phyloP scores from a whole-genome alignment of 2,797 vertebrate genomes.

The Myripristis jacobus region DNA sequence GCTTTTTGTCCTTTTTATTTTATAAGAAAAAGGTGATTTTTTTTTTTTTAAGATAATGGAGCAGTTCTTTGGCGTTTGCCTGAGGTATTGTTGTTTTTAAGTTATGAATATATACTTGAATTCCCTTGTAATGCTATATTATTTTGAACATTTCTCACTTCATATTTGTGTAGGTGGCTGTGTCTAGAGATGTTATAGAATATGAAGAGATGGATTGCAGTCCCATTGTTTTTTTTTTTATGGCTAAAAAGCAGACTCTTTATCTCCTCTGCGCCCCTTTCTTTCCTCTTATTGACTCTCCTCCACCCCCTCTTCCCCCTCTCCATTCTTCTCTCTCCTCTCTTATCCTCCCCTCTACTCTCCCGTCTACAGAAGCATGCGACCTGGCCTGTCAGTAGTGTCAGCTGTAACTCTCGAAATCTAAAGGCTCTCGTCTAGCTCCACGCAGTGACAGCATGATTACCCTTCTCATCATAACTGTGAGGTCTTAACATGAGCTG shows the following conservation, averaged over 20 bases:
- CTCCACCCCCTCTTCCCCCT: constrained; percentile 1
- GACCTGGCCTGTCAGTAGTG: constrained; percentile 70
- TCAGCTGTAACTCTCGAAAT: constrained; percentile 69
- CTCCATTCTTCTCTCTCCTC: constrained; percentile 1
- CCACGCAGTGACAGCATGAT: constrained; percentile 75
- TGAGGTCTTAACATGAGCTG: constrained; percentile 75
- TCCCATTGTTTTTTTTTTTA: not conserved
- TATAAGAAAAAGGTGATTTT: too few species aligned
- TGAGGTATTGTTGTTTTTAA: too few species aligned
- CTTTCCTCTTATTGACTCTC: not conserved
- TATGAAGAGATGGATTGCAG: not conserved
- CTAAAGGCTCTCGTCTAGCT: constrained; percentile 62
- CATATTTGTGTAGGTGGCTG: not conserved
- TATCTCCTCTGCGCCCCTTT: too few species aligned
- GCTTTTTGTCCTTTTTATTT: not conserved
- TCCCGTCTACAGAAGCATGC: constrained; percentile 44
- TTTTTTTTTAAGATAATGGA: too few species aligned
- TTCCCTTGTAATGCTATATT: not conserved
- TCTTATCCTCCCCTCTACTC: constrained; percentile 18
- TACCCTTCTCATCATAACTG: constrained; percentile 78
- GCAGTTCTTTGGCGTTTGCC: too few species aligned
- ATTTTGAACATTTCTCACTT: not conserved
- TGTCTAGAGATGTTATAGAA: not conserved
- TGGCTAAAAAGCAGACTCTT: not conserved
- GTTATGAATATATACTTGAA: too few species aligned